phyloP scores from a whole-genome alignment of 2,797 vertebrate species.

The Heterohyrax brucei region DNA sequence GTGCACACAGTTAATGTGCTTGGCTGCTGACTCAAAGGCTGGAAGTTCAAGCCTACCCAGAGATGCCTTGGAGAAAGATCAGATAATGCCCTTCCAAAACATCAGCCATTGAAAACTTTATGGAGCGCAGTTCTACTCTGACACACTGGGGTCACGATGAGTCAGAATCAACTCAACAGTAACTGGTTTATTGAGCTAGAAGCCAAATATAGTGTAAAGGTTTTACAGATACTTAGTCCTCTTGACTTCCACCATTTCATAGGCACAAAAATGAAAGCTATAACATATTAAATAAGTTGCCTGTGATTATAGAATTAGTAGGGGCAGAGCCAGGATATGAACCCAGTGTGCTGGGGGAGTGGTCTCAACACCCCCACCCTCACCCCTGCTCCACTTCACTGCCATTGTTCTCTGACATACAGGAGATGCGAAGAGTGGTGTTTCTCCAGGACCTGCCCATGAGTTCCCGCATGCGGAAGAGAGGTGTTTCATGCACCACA shows the following conservation, averaged over 20 bases:
- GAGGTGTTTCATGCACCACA: neutral
- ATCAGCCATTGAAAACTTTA: neutral
- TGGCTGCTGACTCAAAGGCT: too few species aligned
- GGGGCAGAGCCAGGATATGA: neutral
- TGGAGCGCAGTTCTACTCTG: neutral
- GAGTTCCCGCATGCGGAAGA: constrained; percentile 78
- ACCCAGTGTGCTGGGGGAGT: neutral
- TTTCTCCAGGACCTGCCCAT: constrained; percentile 75
- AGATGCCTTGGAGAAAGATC: too few species aligned
- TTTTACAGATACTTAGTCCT: neutral
- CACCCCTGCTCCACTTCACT: neutral
- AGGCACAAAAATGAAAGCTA: neutral
- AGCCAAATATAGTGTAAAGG: fast-evolving
- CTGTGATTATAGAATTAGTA: neutral
- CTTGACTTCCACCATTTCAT: neutral
- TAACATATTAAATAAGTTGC: neutral
- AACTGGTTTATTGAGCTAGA: neutral
- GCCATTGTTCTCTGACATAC: neutral
- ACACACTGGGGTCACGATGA: neutral
- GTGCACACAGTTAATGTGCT: too few species aligned
- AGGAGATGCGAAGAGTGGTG: constrained; percentile 85
- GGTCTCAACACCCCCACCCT: fast-evolving
- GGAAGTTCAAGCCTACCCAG: too few species aligned
- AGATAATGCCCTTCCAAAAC: too few species aligned
- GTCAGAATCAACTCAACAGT: neutral